These are phyloP conservation scores for Beris morrisii DNA, from an alignment of 2,888 invertebrate genomes.

Conservation along the genomic window DNA sequence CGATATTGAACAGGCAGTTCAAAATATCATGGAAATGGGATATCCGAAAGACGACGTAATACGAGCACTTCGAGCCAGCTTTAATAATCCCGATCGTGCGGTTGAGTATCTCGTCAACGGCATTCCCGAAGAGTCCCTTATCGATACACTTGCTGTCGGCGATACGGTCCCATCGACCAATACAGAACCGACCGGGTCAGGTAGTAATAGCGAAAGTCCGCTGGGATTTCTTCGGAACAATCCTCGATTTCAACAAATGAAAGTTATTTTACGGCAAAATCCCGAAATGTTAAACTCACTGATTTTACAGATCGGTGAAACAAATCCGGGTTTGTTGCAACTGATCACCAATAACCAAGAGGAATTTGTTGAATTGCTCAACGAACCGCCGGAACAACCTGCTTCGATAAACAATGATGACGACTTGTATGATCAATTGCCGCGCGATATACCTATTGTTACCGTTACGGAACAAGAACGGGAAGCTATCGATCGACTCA, in stretches of 20 bases:
- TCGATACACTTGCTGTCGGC: not conserved
- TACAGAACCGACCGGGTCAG: not conserved
- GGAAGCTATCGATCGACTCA: slow-evolving; percentile 93
- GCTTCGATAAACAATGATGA: slow-evolving; percentile 38
- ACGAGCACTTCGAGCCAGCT: slow-evolving; percentile 86
- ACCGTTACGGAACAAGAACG: slow-evolving; percentile 88
- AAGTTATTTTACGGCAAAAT: slow-evolving; percentile 85
- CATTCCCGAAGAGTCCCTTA: slow-evolving; percentile 60
- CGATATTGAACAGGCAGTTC: slow-evolving; percentile 72
- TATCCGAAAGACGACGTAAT: slow-evolving; percentile 79
- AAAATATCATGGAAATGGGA: slow-evolving; percentile 93
- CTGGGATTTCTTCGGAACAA: slow-evolving; percentile 84
- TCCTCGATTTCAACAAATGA: slow-evolving; percentile 94
- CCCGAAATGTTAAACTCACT: slow-evolving; percentile 88
- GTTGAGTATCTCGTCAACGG: slow-evolving; percentile 94
- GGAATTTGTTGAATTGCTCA: slow-evolving; percentile 91
- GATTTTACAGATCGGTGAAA: slow-evolving; percentile 86
- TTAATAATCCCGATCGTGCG: slow-evolving; percentile 94
- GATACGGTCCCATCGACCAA: not conserved
- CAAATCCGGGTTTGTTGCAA: slow-evolving; percentile 88
- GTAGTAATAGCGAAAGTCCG: slow-evolving; percentile 55
- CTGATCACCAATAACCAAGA: slow-evolving; percentile 88
- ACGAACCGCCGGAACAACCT: slow-evolving; percentile 64
- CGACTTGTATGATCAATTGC: not conserved
- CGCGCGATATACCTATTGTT: slow-evolving; percentile 63